Conservation (phyloP, 2,888 invertebrate species). For the Frankliniella fusca region DNA sequence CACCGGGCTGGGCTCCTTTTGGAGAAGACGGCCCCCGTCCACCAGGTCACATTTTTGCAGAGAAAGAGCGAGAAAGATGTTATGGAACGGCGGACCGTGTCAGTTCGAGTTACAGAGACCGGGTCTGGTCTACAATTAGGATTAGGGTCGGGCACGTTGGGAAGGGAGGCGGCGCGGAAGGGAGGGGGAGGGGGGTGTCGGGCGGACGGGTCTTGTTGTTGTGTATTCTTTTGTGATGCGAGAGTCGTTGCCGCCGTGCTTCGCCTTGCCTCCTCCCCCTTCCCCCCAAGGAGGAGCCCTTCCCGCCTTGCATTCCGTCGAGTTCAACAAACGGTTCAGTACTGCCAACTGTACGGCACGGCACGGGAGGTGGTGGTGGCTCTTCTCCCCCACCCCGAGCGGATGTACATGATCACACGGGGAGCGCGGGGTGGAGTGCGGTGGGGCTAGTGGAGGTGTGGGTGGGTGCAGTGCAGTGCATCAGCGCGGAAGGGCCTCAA, state of each 20-base stretch:
- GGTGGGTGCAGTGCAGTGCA: neutral
- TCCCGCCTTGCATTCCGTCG: constrained; percentile 17
- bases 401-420: neutral
- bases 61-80: neutral
- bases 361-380: no score
- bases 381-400: neutral
- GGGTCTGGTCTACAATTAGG: constrained; percentile 24
- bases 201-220: constrained; percentile 21
- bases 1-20: neutral
- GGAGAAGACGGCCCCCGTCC: neutral
- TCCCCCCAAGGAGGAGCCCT: neutral
- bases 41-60: neutral
- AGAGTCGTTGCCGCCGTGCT: constrained; percentile 16
- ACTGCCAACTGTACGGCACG: neutral
- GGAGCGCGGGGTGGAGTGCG: neutral
- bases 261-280: neutral
- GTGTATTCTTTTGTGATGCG: constrained; percentile 26
- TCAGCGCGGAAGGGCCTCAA: neutral
- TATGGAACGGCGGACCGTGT: neutral
- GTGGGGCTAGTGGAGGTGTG: neutral
- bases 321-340: constrained; percentile 17
- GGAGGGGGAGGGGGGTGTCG: neutral
- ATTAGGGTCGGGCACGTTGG: neutral
- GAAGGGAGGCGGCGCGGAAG: neutral
- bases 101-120: constrained; percentile 23